phyloP scores from a whole-genome alignment of 2,888 invertebrate species.

The Myopa tessellatipennis region DNA sequence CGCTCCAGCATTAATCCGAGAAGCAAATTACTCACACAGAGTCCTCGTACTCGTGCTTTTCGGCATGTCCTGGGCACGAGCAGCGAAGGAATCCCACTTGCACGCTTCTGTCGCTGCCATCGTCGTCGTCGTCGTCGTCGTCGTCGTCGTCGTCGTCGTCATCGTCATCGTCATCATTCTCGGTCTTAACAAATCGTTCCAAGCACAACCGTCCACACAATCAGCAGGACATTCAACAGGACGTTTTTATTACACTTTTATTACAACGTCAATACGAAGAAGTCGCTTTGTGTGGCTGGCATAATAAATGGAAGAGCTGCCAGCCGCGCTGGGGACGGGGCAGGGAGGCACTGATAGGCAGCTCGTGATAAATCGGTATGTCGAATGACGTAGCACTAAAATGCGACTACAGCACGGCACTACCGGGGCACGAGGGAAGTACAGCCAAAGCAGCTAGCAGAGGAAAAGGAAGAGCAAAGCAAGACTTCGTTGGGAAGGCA shows the following conservation, averaged over 20 bases:
- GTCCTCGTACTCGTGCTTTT: conserved; percentile 30
- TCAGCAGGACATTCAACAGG: conserved; percentile 32
- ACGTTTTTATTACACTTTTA: conserved; percentile 37
- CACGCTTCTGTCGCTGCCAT: neutral
- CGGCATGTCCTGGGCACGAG: neutral
- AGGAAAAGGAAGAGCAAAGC: no score
- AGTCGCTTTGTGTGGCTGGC: conserved; percentile 9
- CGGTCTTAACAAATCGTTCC: conserved; percentile 32
- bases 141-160: neutral
- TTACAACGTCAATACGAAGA: conserved; percentile 30
- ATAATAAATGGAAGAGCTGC: conserved; percentile 24
- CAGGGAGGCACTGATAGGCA: conserved; percentile 7
- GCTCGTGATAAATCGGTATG: conserved; percentile 15
- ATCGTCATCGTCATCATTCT: conserved; percentile 6
- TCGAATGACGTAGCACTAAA: conserved; percentile 13
- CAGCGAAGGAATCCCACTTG: neutral
- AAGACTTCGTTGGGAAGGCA: no score
- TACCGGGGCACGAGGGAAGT: no score
- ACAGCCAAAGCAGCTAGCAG: no score
- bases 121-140: conserved; percentile 1
- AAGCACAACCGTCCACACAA: neutral
- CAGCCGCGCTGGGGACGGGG: neutral
- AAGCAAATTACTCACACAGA: conserved; percentile 65
- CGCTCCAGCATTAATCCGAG: conserved; percentile 60
- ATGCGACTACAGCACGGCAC: no score